phyloP scores from a whole-genome alignment of 2,888 invertebrate genomes.

The Erannis defoliaria region DNA sequence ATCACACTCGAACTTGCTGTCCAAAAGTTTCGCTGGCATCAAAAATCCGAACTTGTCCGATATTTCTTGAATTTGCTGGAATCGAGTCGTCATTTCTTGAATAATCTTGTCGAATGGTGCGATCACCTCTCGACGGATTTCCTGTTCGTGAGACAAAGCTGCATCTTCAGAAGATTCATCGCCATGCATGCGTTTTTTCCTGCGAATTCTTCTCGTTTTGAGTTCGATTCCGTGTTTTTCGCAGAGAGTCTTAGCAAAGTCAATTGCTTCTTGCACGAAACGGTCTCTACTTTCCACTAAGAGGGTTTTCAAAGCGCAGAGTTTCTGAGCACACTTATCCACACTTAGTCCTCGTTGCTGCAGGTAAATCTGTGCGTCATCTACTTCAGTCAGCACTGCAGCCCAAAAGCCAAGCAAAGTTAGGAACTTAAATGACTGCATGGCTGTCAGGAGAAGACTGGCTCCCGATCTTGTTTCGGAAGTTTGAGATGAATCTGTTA shows the following conservation, averaged over 20 bases:
- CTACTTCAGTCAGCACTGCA: constrained; percentile 21
- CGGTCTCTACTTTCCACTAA: constrained; percentile 17
- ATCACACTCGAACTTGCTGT: neutral
- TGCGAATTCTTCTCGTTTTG: constrained; percentile 23
- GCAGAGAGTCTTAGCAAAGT: constrained; percentile 16
- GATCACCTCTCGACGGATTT: constrained; percentile 23
- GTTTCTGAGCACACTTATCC: neutral
- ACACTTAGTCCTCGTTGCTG: constrained; percentile 6
- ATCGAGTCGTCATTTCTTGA: neutral
- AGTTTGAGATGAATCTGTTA: constrained; percentile 4
- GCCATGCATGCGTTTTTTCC: constrained; percentile 15
- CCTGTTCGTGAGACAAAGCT: constrained; percentile 23
- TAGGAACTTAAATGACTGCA: constrained; percentile 9
- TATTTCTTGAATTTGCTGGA: neutral
- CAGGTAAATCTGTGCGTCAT: constrained; percentile 24
- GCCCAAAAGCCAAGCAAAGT: constrained; percentile 17
- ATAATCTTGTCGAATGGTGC: constrained; percentile 13
- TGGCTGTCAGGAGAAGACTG: neutral
- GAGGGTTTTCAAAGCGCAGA: constrained; percentile 18
- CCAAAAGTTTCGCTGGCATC: neutral
- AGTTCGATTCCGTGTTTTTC: constrained; percentile 22
- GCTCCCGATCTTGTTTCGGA: constrained; percentile 12
- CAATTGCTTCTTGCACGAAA: constrained; percentile 18
- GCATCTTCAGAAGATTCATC: constrained; percentile 29
- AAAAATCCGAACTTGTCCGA: neutral